Base-by-base conservation (phyloP, 2,888 invertebrate species). In the Leptinotarsa rubiginosa region DNA sequence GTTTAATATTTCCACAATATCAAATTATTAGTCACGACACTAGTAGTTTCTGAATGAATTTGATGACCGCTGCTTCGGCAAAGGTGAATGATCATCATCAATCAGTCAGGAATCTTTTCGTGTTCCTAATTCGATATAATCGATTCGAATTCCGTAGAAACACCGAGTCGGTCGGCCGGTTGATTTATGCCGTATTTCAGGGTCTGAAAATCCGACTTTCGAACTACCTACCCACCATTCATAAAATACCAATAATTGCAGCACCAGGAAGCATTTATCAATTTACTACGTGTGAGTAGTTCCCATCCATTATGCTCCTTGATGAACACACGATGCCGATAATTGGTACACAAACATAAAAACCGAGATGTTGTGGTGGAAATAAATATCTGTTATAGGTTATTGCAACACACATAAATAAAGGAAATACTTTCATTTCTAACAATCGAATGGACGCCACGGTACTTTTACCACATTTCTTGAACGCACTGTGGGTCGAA, bases 351-450 rank as follows among this genome's bases (percentile, higher is more conserved):
- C 25, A 18, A 25, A 62, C 47, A 25, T 68, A 65, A 67, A 71
- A 74, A 65, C 56, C 50, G 66, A 73, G 54, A 69, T 41, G 70
- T 62, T 70, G 70, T 50, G 65, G 18, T 69, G 65, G 66, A 70
- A 47, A 74, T 72, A 75, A 75, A 75, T 72, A 69, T 47, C 66
- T 25, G 65, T 65, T 75, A 69, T 75, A 68, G 68, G 68, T 65
- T 71, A 65, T 75, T 75, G 75, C 75, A 71, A 75, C 75, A 75
- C 59, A 74, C 67, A 77, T 77, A 76, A 76, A 77, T 77, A 78
- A 78, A 80, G 78, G 77, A 82, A 80, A 79, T 78, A 81, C 81
- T 82, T 81, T 80, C 80, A 79, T 82, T 82, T 81, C 80, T 77
- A 79, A 78, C 80, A 78, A 80, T 79, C 75, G 75, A 71, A 65